Conservation (phyloP, 2,888 invertebrate genomes). For the Stomorhina lunata region DNA sequence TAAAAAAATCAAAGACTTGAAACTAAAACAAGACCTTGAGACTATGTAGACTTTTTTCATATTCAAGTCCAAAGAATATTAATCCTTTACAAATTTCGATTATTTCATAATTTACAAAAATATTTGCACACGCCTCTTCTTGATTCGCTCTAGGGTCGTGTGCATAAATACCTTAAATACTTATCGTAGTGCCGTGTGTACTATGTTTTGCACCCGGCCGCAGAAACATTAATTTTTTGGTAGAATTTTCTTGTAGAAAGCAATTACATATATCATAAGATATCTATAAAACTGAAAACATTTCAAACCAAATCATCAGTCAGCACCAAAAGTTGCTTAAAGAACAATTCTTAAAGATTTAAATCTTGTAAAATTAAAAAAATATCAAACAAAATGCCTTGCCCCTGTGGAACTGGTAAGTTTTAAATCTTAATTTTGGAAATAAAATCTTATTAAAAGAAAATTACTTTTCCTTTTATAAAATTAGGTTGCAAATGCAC, state of each 20-base stretch:
- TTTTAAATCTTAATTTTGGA: conserved; percentile 1
- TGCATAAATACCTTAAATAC: not conserved
- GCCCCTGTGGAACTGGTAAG: conserved; percentile 77
- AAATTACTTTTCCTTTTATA: not conserved
- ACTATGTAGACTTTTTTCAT: too few species aligned
- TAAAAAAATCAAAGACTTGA: too few species aligned
- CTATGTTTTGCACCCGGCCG: conserved; percentile 37
- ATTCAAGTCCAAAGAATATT: too few species aligned
- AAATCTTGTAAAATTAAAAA: conserved; percentile 25
- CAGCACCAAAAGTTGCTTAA: conserved; percentile 41
- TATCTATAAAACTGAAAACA: conserved; percentile 63
- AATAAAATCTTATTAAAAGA: too few species aligned
- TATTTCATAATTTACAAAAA: not conserved
- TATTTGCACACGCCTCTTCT: conserved; percentile 58
- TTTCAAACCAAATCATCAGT: conserved; percentile 50
- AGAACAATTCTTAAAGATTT: conserved; percentile 26
- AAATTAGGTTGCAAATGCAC: conserved; percentile 74
- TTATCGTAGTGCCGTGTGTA: not conserved
- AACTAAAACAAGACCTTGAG: too few species aligned
- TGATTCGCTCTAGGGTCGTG: conserved; percentile 19
- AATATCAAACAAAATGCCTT: conserved; percentile 71
- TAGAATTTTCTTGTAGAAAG: not conserved
- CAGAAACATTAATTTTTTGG: conserved; percentile 28
- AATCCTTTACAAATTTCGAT: too few species aligned
- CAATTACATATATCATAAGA: too few species aligned